Evolutionary conservation across 2,888 invertebrate species (phyloP), one percentile per base, ranked within the genome.

Genomic region (Theretra japonica): DNA sequence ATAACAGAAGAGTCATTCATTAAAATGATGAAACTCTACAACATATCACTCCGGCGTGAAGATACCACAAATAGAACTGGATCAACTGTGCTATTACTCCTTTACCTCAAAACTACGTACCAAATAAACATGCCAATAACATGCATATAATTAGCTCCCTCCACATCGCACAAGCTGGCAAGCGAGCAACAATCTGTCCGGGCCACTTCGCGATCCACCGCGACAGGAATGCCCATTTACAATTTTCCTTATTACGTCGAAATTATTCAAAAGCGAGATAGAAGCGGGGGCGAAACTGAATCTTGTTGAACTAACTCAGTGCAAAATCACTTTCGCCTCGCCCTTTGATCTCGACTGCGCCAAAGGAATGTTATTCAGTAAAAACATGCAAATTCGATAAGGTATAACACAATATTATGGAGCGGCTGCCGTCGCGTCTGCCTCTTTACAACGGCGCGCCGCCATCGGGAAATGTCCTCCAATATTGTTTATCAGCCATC

Each of bases 351-450:
- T 94, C 88, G 88, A 85, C 84, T 88, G 91, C 89, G 92, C 92
- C 93, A 93, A 94, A 94, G 94, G 93, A 93, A 94, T 92, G 91
- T 93, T 94, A 92, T 94, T 92, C 93, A 92, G 94, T 93, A 94
- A 94, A 94, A 94, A 94, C 94, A 94, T 94, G 94, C 92, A 94
- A 94, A 94, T 94, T 94, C 93, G 94, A 94, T 94, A 93, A 94
- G 91, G 92, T 93, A 94, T 94, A 94, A 94, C 91, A 93, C 93
- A 93, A 94, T 94, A 93, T 94, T 93, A 90, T 88, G 85, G 83
- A 89, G 86, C 88, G 80, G 88, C 85, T 86, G 89, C 83, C 83
- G 85, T 73, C 81, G 85, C 77, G 80, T 82, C 80, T 79, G 74
- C 80, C 80, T 78, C 78, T 82, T 79, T 81, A 86, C 88, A 84